phyloP scores from a whole-genome alignment of 2,113 vertebrate species.

The Tetrax tetrax region DNA sequence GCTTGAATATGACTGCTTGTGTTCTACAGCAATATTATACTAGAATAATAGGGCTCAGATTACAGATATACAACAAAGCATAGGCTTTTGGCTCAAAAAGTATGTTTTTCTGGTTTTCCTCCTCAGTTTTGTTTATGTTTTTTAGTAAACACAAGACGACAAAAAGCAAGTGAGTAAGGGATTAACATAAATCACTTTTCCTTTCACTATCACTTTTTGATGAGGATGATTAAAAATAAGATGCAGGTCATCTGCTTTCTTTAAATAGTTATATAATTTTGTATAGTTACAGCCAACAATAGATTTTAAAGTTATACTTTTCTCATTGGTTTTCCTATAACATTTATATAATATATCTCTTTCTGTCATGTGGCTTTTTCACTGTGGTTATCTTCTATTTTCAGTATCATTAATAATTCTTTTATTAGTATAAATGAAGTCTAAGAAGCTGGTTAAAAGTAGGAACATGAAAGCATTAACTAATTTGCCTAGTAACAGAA shows the following conservation, averaged over 20 bases:
- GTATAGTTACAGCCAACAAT: conserved; percentile 41
- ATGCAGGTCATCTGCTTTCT: conserved; percentile 49
- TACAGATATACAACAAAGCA: conserved; percentile 56
- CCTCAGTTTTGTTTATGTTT: conserved; percentile 53
- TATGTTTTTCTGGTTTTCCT: conserved; percentile 55
- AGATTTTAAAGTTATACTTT: conserved; percentile 60
- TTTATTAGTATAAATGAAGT: conserved; percentile 57
- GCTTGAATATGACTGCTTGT: conserved; percentile 67
- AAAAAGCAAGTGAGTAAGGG: conserved; percentile 47
- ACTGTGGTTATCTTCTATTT: conserved; percentile 66
- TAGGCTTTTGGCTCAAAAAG: conserved; percentile 50
- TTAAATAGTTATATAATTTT: conserved; percentile 61
- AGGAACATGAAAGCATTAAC: conserved; percentile 57
- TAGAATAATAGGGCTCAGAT: conserved; percentile 62
- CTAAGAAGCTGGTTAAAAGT: conserved; percentile 45
- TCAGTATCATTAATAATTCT: conserved; percentile 46
- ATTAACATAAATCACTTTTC: conserved; percentile 57
- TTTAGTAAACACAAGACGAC: conserved; percentile 58
- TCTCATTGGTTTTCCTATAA: conserved; percentile 49
- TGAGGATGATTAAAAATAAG: conserved; percentile 59
- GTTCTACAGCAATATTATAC: conserved; percentile 53
- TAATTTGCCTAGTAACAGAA: conserved; percentile 64
- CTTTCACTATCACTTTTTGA: conserved; percentile 47
- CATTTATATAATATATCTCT: conserved; percentile 53
- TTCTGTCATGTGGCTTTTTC: conserved; percentile 5